Evolutionary conservation across 2,113 vertebrate genomes (phyloP).

Genomic region (Prinia subflava): DNA sequence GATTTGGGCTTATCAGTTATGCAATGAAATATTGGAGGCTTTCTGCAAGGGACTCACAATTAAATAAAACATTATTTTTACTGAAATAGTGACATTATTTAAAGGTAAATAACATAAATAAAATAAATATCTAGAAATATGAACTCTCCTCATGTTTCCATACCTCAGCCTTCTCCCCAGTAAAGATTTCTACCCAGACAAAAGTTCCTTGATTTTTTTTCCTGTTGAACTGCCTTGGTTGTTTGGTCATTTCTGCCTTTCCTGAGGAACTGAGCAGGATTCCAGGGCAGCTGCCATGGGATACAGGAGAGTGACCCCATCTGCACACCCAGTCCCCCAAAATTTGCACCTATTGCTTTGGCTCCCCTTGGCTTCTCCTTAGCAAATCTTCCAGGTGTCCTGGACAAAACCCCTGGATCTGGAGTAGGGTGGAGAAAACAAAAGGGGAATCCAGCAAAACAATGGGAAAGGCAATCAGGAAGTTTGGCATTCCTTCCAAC

Average conservation of each 20-base stretch:
- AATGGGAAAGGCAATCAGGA: neutral
- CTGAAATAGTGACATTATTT: neutral
- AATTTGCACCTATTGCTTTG: neutral
- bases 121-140: neutral
- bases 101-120: neutral
- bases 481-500: neutral
- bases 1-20: neutral
- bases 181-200: neutral
- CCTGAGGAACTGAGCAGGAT: neutral
- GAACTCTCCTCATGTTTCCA: neutral
- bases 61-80: neutral
- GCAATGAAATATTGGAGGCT: neutral
- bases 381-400: neutral
- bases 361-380: neutral
- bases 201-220: neutral
- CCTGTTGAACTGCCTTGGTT: neutral
- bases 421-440: neutral
- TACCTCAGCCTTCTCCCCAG: neutral
- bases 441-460: neutral
- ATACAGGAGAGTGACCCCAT: fast-evolving
- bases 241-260: neutral
- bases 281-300: neutral
- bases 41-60: neutral
- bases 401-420: neutral
- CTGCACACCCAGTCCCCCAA: fast-evolving